Evolutionary conservation across 2,888 invertebrate species (phyloP), one percentile per base, ranked within the genome.

Genomic region (Anorthoa munda): DNA sequence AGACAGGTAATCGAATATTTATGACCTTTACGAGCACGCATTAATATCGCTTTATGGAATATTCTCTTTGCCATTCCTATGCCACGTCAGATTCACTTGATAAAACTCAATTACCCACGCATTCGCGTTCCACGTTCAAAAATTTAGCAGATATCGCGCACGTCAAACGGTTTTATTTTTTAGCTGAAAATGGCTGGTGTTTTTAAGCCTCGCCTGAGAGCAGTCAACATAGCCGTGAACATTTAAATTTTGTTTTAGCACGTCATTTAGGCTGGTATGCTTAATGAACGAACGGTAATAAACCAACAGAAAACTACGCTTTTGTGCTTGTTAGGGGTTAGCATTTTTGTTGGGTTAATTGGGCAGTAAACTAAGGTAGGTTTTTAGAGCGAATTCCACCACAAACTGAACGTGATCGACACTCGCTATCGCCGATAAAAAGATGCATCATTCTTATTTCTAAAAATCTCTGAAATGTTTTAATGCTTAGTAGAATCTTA

Each of bases 1-100:
- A 67, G 64, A 60, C 55, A 50, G 15, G 53, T 58, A 66, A 83
- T 83, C 66, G 51, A 72, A 79, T 83, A 80, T 83, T 83, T 73
- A 79, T 79, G 58, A 59, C 18, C 31, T 46, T 12, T 26, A 56
- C 13, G 59, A 67, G 60, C 55, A 58, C 51, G 13, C 53, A 51
- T 80, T 73, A 71, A 77, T 65, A 71, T 51, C 26, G 55, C 18
- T 79, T 46, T 63, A 39, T 53, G 26, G 17, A 59, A 60, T 53
- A 82, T 72, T 85, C 53, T 39, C 21, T 65, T 67, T 82, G n/a
- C 50, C 9, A 70, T 72, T 75, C 56, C 55, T n/a, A 53, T 45
- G 60, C 48, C 50, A 66, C 23, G 58, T 70, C 55, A 58, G 45
- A 56, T 46, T 39, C 58, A 39, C 23, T 81, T 61, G 17, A 72